Conservation (phyloP, 1,140 invertebrate species). For the Argopecten irradians region DNA sequence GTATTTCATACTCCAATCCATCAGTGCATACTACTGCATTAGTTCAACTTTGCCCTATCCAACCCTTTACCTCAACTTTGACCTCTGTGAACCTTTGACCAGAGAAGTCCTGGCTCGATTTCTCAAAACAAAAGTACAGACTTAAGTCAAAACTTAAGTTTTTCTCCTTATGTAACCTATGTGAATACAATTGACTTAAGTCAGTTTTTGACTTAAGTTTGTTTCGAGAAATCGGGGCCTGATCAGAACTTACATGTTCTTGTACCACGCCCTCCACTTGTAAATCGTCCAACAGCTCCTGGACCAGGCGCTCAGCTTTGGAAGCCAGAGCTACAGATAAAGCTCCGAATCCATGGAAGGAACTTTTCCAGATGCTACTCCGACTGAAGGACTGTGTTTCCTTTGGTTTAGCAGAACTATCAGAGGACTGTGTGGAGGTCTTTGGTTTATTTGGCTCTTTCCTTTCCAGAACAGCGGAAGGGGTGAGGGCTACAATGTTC, state of each 20-base stretch:
- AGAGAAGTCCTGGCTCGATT: no score
- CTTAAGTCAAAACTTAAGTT: no score
- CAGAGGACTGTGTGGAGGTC: constrained; percentile 39
- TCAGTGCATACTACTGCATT: no score
- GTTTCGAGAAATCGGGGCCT: no score
- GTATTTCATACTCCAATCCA: no score
- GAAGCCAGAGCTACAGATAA: constrained; percentile 88
- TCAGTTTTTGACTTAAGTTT: no score
- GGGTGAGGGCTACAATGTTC: constrained; percentile 77
- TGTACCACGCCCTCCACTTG: constrained; percentile 75
- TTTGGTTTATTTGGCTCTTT: constrained; percentile 63
- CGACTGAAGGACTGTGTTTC: constrained; percentile 42
- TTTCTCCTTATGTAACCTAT: no score
- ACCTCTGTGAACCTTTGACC: no score
- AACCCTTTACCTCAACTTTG: no score
- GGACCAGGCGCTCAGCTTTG: constrained; percentile 84
- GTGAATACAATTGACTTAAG: no score
- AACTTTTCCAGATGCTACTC: constrained; percentile 63
- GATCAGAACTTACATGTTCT: constrained; percentile 39
- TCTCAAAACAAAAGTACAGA: no score
- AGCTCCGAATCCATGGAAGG: constrained; percentile 86
- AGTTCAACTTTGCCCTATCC: no score
- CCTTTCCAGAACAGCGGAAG: constrained; percentile 70
- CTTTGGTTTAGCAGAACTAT: constrained; percentile 45
- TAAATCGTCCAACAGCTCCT: constrained; percentile 83